Evolutionary conservation across 2,113 vertebrate species (phyloP).

Genomic region (Holacanthus passer): DNA sequence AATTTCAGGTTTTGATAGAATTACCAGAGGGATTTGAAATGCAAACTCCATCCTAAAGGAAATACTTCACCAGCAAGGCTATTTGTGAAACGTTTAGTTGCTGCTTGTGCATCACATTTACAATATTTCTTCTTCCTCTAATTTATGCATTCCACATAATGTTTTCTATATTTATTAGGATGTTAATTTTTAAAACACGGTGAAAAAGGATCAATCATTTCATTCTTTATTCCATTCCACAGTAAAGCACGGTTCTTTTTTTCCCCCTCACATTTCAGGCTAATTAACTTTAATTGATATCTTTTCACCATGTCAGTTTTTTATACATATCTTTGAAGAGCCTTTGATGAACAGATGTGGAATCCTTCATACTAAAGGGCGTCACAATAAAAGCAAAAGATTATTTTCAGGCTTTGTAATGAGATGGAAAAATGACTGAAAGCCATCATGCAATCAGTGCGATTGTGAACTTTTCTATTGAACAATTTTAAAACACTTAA

Average conservation of each 20-base stretch:
- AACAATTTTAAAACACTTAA: conserved; percentile 50
- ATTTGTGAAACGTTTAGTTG: conserved; percentile 23
- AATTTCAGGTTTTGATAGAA: conserved; percentile 46
- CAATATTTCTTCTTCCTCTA: conserved; percentile 15
- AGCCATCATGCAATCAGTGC: neutral
- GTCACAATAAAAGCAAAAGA: conserved; percentile 1
- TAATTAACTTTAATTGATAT: conserved; percentile 16
- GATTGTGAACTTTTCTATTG: conserved; percentile 53
- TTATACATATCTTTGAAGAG: conserved; percentile 13
- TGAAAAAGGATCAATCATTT: conserved; percentile 4
- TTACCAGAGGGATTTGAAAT: conserved; percentile 47
- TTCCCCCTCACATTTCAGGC: conserved; percentile 34
- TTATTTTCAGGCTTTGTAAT: conserved; percentile 47
- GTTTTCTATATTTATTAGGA: conserved; percentile 60
- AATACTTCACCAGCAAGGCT: conserved; percentile 69
- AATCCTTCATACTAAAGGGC: neutral
- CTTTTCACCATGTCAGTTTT: neutral
- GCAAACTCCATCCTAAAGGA: conserved; percentile 39
- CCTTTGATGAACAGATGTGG: conserved; percentile 34
- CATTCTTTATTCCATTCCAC: conserved; percentile 31
- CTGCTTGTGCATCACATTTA: conserved; percentile 56
- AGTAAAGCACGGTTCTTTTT: conserved; percentile 3
- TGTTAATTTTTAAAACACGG: conserved; percentile 49
- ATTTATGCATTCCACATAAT: conserved; percentile 67
- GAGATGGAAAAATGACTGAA: conserved; percentile 2